phyloP scores from a whole-genome alignment of 2,888 invertebrate species.

The Alloscopus bannaensis region DNA sequence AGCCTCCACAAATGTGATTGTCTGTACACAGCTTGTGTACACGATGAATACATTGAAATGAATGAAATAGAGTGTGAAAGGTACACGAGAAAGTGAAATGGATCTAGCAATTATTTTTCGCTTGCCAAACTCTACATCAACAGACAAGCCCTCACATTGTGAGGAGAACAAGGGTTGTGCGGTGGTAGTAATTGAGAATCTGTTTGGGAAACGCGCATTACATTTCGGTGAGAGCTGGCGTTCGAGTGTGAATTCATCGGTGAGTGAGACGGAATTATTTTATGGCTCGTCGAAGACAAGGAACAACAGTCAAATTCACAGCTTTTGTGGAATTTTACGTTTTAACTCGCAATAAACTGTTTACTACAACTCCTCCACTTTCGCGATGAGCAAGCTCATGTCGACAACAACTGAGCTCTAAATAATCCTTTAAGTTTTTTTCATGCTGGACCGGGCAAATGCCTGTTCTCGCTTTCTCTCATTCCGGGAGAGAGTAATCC shows the following conservation, averaged over 20 bases:
- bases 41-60: too few relatives aligned
- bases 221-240: too few relatives aligned
- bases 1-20: too few relatives aligned
- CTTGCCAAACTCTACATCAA: too few relatives aligned
- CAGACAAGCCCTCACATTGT: too few relatives aligned
- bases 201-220: too few relatives aligned
- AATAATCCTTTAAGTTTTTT: constrained; percentile 53
- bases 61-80: too few relatives aligned
- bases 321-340: constrained; percentile 58
- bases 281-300: constrained; percentile 61
- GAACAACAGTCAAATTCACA: constrained; percentile 62
- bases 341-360: constrained; percentile 60
- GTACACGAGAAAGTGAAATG: too few relatives aligned
- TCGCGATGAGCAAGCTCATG: constrained; percentile 20
- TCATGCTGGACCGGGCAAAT: constrained; percentile 21
- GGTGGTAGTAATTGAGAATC: too few relatives aligned
- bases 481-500: constrained; percentile 35
- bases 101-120: too few relatives aligned
- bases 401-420: constrained; percentile 53
- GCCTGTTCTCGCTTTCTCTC: constrained; percentile 22
- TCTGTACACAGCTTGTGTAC: too few relatives aligned
- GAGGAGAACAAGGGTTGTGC: too few relatives aligned
- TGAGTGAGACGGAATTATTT: constrained; percentile 26
- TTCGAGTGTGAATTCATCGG: background rate
- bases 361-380: constrained; percentile 25